Conservation (phyloP, 2,888 invertebrate genomes). For the Drosophila eohydei region DNA sequence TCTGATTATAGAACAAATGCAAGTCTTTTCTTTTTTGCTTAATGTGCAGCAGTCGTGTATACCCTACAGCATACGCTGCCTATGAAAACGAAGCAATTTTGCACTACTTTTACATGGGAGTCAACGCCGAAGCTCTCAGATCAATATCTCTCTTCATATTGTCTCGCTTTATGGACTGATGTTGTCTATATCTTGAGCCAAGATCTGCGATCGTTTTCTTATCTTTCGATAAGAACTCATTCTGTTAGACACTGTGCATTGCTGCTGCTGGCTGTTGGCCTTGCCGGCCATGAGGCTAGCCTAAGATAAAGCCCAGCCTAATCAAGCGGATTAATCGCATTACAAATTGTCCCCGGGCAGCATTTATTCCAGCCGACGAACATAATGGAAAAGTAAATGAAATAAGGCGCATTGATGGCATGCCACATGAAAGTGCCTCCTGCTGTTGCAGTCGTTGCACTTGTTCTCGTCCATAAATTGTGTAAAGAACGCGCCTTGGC, state of each 20-base stretch:
- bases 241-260: not conserved
- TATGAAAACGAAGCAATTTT: too few relatives aligned
- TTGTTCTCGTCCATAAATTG: conserved; percentile 51
- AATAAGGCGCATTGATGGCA: conserved; percentile 65
- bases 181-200: not conserved
- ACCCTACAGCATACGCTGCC: too few relatives aligned
- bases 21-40: too few relatives aligned
- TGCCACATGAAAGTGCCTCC: conserved; percentile 59
- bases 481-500: conserved; percentile 40
- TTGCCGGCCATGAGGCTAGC: conserved; percentile 27
- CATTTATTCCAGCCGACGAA: conserved; percentile 55
- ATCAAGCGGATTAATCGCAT: conserved; percentile 75
- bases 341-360: conserved; percentile 71
- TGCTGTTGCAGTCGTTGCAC: conserved; percentile 49
- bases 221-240: not conserved
- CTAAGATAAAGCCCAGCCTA: conserved; percentile 57
- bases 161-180: too few relatives aligned
- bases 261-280: conserved; percentile 18
- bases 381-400: conserved; percentile 65
- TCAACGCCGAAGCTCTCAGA: too few relatives aligned
- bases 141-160: too few relatives aligned
- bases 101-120: too few relatives aligned
- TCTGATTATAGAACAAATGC: too few relatives aligned
- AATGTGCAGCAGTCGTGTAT: too few relatives aligned
- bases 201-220: not conserved